These are phyloP conservation scores for Sminthurinus aureus DNA, from an alignment of 2,888 invertebrate species.

Conservation along the genomic window DNA sequence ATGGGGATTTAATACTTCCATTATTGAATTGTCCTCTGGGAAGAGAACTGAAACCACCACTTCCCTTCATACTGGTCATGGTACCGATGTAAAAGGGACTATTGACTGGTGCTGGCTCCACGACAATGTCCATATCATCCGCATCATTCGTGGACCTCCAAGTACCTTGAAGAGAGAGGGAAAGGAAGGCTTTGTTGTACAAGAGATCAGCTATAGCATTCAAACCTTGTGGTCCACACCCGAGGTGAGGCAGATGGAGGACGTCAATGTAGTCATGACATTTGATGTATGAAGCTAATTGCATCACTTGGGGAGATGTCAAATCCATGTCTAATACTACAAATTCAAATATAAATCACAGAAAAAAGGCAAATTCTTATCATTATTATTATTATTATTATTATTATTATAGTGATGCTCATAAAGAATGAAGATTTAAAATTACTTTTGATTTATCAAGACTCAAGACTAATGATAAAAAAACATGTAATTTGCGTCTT, in stretches of 20 bases:
- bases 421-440: too few relatives aligned
- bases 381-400: too few relatives aligned
- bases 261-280: constrained; percentile 66
- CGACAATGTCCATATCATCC: constrained; percentile 55
- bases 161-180: constrained; percentile 66
- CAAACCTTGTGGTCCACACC: constrained; percentile 68
- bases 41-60: constrained; percentile 48
- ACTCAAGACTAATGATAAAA: too few relatives aligned
- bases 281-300: constrained; percentile 66
- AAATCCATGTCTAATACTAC: constrained; percentile 67
- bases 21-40: constrained; percentile 45
- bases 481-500: too few relatives aligned
- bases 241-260: constrained; percentile 68
- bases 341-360: too few relatives aligned
- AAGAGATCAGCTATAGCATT: constrained; percentile 66
- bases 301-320: constrained; percentile 67
- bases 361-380: too few relatives aligned
- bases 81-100: constrained; percentile 43
- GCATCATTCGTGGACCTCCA: constrained; percentile 56
- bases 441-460: too few relatives aligned
- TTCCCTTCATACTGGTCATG: constrained; percentile 28
- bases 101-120: constrained; percentile 54
- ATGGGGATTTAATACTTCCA: constrained; percentile 56
- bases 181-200: constrained; percentile 65
- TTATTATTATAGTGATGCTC: too few relatives aligned